phyloP scores from a whole-genome alignment of 2,113 vertebrate genomes.

The Brienomyrus brachyistius region DNA sequence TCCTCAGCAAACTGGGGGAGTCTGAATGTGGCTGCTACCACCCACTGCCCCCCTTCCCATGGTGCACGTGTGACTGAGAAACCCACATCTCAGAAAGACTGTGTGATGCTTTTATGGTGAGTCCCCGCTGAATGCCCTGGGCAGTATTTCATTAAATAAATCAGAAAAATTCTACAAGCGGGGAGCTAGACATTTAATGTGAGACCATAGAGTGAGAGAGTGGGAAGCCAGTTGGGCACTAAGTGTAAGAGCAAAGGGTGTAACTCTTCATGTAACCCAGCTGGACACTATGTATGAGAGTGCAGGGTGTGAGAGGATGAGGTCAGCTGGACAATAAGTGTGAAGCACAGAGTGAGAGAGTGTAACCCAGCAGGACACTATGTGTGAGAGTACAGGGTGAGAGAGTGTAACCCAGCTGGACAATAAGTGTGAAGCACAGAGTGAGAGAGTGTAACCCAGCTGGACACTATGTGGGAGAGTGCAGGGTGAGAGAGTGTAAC shows the following conservation, averaged over 20 bases:
- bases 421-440: neutral
- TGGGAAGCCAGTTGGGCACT: neutral
- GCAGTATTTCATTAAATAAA: conserved; percentile 23
- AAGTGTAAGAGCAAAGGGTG: neutral
- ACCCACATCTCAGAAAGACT: neutral
- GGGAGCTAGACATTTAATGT: neutral
- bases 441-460: neutral
- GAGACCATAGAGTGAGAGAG: neutral
- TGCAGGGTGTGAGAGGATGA: neutral
- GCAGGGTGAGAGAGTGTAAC: neutral
- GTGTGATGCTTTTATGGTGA: neutral
- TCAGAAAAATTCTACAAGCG: conserved; percentile 17
- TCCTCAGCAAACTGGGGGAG: neutral
- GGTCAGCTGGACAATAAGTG: neutral
- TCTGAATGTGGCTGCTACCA: neutral
- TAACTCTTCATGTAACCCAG: neutral
- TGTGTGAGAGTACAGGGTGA: neutral
- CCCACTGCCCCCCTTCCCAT: neutral
- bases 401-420: neutral
- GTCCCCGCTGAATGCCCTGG: conserved; percentile 5
- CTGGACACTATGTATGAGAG: neutral
- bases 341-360: neutral
- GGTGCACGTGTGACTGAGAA: neutral
- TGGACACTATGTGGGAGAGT: neutral
- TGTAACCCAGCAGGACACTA: neutral